phyloP scores from a whole-genome alignment of 2,113 vertebrate species.

The Phyllopteryx taeniolatus region DNA sequence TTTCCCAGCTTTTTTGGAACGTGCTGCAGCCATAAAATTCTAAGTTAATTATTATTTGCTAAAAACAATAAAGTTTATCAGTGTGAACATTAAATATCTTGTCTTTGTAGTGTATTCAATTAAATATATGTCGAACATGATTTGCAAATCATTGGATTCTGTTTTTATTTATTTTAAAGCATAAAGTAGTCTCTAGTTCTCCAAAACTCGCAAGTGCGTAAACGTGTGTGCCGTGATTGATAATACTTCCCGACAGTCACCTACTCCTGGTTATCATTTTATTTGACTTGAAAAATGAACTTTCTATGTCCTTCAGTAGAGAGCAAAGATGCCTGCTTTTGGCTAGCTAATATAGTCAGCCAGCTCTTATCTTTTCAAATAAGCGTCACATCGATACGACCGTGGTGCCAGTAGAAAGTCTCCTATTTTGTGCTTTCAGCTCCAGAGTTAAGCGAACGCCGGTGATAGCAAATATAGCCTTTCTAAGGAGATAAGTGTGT shows the following conservation, averaged over 20 bases:
- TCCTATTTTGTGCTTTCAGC: slow-evolving; percentile 32
- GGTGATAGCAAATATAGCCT: slow-evolving; percentile 38
- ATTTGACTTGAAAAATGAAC: slow-evolving; percentile 15
- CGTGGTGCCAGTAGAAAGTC: slow-evolving; percentile 35
- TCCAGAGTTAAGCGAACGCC: slow-evolving; percentile 45
- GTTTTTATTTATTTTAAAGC: too few species aligned
- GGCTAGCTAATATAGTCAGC: slow-evolving; percentile 30
- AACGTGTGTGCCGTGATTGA: neutral
- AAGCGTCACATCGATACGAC: slow-evolving; percentile 44
- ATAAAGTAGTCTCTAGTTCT: neutral
- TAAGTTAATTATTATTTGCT: too few species aligned
- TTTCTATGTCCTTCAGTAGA: slow-evolving; percentile 18
- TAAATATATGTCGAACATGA: too few species aligned
- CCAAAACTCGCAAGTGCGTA: neutral
- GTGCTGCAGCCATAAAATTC: too few species aligned
- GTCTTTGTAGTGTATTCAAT: too few species aligned
- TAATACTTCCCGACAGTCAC: slow-evolving; percentile 5
- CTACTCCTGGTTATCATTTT: slow-evolving; percentile 14
- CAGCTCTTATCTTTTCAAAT: slow-evolving; percentile 56
- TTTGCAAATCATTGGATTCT: too few species aligned
- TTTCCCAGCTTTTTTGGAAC: too few species aligned
- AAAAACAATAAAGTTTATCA: too few species aligned
- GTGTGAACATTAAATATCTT: too few species aligned
- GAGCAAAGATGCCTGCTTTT: slow-evolving; percentile 14
- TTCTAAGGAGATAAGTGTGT: slow-evolving; percentile 46